Conservation (phyloP, 1,140 invertebrate genomes). For the Ceratina australensis region DNA sequence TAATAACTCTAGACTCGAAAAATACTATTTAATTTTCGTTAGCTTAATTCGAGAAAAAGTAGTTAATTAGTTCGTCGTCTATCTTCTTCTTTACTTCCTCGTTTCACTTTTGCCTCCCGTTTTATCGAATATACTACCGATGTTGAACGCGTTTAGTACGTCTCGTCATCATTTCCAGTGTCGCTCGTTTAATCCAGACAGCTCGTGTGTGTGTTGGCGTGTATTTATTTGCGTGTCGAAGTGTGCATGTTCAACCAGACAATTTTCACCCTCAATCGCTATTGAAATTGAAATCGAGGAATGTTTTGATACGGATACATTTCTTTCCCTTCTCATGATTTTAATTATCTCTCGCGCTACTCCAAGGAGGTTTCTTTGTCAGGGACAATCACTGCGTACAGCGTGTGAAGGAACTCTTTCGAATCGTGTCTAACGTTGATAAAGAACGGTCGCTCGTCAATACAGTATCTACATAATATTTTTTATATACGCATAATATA, state of each 20-base stretch:
- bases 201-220: neutral
- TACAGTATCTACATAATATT: constrained; percentile 30
- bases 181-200: constrained; percentile 19
- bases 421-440: constrained; percentile 47
- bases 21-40: constrained; percentile 71
- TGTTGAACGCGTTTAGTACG: neutral
- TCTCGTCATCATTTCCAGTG: constrained; percentile 18
- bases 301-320: constrained; percentile 11
- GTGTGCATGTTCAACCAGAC: neutral
- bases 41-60: constrained; percentile 65
- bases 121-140: constrained; percentile 1
- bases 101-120: neutral
- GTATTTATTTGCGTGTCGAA: neutral
- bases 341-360: neutral
- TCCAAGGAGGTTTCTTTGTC: constrained; percentile 3
- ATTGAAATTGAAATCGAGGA: constrained; percentile 8
- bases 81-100: neutral
- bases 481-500: constrained; percentile 22
- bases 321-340: neutral
- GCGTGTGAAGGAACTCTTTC: constrained; percentile 51
- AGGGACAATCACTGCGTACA: constrained; percentile 25
- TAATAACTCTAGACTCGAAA: constrained; percentile 68
- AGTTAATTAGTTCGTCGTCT: constrained; percentile 24
- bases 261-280: neutral
- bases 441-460: constrained; percentile 44